phyloP scores from a whole-genome alignment of 2,113 vertebrate species.

The Nanorana parkeri region DNA sequence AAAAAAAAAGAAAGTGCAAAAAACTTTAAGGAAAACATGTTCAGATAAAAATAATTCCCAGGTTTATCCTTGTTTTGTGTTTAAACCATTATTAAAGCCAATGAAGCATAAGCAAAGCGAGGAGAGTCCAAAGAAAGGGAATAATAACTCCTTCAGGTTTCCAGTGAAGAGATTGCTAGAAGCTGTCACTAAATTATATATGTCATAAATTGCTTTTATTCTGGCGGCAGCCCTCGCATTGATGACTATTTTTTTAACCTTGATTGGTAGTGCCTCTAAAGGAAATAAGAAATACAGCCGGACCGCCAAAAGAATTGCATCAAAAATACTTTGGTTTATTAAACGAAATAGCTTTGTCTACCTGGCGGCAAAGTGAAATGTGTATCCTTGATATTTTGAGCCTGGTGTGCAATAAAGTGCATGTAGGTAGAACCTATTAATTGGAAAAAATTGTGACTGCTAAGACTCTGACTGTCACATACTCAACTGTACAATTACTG shows the following conservation, averaged over 20 bases:
- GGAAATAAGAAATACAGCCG: constrained; percentile 53
- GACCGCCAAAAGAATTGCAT: constrained; percentile 37
- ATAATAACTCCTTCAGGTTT: constrained; percentile 61
- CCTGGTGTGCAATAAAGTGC: constrained; percentile 35
- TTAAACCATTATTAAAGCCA: constrained; percentile 58
- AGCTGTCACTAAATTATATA: constrained; percentile 58
- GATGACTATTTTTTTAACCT: constrained; percentile 53
- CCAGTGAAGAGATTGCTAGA: constrained; percentile 47
- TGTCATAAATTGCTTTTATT: constrained; percentile 58
- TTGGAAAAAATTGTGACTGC: background rate
- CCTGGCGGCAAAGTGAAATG: constrained; percentile 53
- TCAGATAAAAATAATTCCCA: constrained; percentile 54
- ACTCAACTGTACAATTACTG: no score
- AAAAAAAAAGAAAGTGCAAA: background rate
- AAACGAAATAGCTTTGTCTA: constrained; percentile 54
- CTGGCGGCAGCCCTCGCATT: constrained; percentile 32
- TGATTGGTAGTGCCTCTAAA: constrained; percentile 46
- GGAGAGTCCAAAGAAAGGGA: constrained; percentile 55
- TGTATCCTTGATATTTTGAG: constrained; percentile 49
- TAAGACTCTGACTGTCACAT: background rate
- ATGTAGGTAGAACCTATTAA: constrained; percentile 46
- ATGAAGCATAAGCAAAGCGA: constrained; percentile 55
- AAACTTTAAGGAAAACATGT: background rate
- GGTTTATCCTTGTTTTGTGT: constrained; percentile 57
- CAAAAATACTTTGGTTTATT: constrained; percentile 42